A percentile compares a stretch with the other conserved stretches of the same genome.
Evolutionary conservation across 2,888 invertebrate species (phyloP).

Genomic region (Xiphydria camelus): DNA sequence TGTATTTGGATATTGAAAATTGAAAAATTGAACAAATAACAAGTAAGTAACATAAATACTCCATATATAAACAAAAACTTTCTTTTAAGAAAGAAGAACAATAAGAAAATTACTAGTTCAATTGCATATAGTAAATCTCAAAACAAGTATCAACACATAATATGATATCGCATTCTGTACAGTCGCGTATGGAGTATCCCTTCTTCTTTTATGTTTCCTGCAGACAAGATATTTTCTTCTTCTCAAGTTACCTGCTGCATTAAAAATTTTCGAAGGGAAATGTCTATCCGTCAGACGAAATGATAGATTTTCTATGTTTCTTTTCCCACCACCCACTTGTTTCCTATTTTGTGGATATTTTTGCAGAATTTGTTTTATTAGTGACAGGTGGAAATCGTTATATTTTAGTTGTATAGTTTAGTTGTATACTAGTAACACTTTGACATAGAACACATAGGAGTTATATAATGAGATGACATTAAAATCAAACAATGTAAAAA

Average conservation of each 20-base stretch:
- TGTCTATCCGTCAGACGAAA: conserved; percentile 10
- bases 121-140: not conserved
- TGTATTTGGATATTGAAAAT: too few relatives aligned
- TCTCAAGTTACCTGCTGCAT: too few relatives aligned
- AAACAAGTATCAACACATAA: not conserved
- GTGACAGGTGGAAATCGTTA: conserved; percentile 15
- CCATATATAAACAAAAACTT: too few relatives aligned
- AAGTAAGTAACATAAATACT: too few relatives aligned
- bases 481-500: too few relatives aligned
- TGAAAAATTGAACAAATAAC: too few relatives aligned
- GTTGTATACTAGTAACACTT: too few relatives aligned
- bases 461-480: too few relatives aligned
- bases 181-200: not conserved
- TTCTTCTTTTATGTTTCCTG: not conserved
- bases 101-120: not conserved
- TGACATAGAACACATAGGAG: too few relatives aligned
- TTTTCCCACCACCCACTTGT: conserved; percentile 9
- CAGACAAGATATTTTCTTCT: too few relatives aligned
- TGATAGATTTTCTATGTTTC: conserved; percentile 7
- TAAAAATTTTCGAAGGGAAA: too few relatives aligned
- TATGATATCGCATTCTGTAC: not conserved
- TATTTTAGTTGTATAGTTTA: conserved; percentile 10
- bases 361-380: conserved; percentile 9
- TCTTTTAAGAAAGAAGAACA: too few relatives aligned
- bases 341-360: conserved; percentile 9